A percentile compares a stretch with the other conserved stretches of the same genome.
phyloP scores from a whole-genome alignment of 2,113 vertebrate species.

The Charadrius vociferus region DNA sequence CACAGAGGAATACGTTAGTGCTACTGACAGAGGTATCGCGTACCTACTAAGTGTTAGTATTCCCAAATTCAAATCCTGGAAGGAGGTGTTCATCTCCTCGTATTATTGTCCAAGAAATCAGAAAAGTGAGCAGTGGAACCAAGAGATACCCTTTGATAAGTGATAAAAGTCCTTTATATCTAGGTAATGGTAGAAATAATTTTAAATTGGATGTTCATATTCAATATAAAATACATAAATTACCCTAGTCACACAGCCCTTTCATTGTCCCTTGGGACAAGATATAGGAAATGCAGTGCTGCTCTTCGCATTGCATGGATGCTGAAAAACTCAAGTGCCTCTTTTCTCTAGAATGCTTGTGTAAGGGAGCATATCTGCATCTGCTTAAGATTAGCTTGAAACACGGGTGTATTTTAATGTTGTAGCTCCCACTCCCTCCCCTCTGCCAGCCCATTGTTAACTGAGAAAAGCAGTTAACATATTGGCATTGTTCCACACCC shows the following conservation, averaged over 20 bases:
- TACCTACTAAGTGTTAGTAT: not conserved
- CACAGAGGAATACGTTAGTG: not conserved
- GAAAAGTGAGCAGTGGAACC: not conserved
- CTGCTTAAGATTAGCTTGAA: not conserved
- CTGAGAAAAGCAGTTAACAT: not conserved
- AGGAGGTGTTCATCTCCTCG: not conserved
- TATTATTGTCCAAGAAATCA: not conserved
- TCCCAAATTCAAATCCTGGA: not conserved
- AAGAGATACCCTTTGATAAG: not conserved
- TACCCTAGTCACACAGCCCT: not conserved
- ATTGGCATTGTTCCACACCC: not conserved
- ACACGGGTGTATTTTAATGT: not conserved
- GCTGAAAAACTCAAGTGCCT: not conserved
- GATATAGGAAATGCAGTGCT: not conserved
- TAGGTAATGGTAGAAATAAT: not conserved
- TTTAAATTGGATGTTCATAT: not conserved
- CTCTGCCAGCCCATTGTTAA: not conserved
- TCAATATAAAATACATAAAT: not conserved
- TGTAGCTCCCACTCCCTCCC: not conserved
- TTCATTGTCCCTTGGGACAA: not conserved
- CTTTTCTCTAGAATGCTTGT: not conserved
- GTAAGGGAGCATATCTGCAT: not conserved
- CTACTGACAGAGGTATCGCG: not conserved
- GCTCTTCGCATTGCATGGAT: not conserved
- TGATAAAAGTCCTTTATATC: not conserved